phyloP scores from a whole-genome alignment of 2,888 invertebrate genomes.

The Zygothrica quintamaculata region DNA sequence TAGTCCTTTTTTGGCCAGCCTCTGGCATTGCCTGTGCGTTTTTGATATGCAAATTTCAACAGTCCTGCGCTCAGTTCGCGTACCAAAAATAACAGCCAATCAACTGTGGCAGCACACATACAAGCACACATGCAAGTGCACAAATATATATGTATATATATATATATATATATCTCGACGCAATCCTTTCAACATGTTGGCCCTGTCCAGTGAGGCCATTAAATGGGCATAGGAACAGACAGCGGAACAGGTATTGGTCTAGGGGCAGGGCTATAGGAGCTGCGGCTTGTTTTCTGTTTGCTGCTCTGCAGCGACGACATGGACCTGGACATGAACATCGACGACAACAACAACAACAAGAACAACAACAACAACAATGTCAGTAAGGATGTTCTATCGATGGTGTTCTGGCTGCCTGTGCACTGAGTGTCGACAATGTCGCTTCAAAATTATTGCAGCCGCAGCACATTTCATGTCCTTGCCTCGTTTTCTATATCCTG shows the following conservation, averaged over 20 bases:
- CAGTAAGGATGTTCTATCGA: slow-evolving; percentile 52
- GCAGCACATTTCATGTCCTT: slow-evolving; percentile 72
- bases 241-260: not conserved
- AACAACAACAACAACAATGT: slow-evolving; percentile 16
- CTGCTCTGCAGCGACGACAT: slow-evolving; percentile 63
- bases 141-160: slow-evolving; percentile 14
- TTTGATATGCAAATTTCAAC: slow-evolving; percentile 79
- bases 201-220: slow-evolving; percentile 60
- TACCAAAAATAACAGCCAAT: slow-evolving; percentile 80
- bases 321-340: slow-evolving; percentile 48
- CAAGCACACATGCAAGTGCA: slow-evolving; percentile 41
- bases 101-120: slow-evolving; percentile 69
- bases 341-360: slow-evolving; percentile 39
- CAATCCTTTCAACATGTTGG: slow-evolving; percentile 78
- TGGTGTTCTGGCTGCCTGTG: slow-evolving; percentile 16
- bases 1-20: slow-evolving; percentile 37
- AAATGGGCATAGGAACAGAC: slow-evolving; percentile 39
- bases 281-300: slow-evolving; percentile 77
- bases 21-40: slow-evolving; percentile 46
- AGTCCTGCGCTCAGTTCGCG: slow-evolving; percentile 65
- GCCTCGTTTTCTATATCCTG: slow-evolving; percentile 10
- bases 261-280: slow-evolving; percentile 24
- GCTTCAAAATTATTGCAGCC: slow-evolving; percentile 78
- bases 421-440: slow-evolving; percentile 73
- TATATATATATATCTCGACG: slow-evolving; percentile 61